Evolutionary conservation across 2,888 invertebrate species (phyloP), one percentile per base, ranked within the genome.

Genomic region (Noctua janthina): DNA sequence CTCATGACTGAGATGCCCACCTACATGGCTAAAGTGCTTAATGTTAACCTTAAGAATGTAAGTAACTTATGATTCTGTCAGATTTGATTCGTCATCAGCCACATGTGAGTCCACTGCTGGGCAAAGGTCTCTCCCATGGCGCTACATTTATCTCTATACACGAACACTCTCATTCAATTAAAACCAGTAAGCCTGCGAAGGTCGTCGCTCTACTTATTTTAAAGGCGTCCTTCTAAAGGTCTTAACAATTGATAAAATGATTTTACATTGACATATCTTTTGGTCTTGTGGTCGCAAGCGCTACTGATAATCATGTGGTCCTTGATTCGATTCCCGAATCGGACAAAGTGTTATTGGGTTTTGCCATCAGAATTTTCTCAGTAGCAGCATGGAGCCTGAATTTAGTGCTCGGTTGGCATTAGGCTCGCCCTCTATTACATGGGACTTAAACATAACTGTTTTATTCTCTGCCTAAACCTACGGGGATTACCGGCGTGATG

Each of bases 1-100:
- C 94, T 98, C 7, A 96, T 98, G 85, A 98, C 98, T 0, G 97
- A 98, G 93, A 98, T 98, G 93, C 98, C 98, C 0, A 97, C 97
- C 0, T 98, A 98, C 91, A 97, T 98, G 97, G 95, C 96, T 43
- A 95, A 95, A 66, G 97, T 98, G 0, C 95, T 98, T 0, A 92
- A 96, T 23, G 97, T 97, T 73, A 92, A 98, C 75, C 96, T 98
- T 7, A 97, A 97, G 89, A 94, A 95, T 90, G 98, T 98, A 91
- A 93, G 93, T 92, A 4, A 8, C 49, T 35, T 11, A 6, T 29
- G 15, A 7, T 17, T 54, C 20, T 23, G 15, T 23, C 6, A 17
- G 11, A 43, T 43, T 13, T 15, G 8, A 67, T 3, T 46, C 6
- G 0, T 17, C 1, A 59, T 35, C 2, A 46, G 56, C 13, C 1